Conservation (phyloP, 2,113 vertebrate genomes). For the Pollimyrus isidori region DNA sequence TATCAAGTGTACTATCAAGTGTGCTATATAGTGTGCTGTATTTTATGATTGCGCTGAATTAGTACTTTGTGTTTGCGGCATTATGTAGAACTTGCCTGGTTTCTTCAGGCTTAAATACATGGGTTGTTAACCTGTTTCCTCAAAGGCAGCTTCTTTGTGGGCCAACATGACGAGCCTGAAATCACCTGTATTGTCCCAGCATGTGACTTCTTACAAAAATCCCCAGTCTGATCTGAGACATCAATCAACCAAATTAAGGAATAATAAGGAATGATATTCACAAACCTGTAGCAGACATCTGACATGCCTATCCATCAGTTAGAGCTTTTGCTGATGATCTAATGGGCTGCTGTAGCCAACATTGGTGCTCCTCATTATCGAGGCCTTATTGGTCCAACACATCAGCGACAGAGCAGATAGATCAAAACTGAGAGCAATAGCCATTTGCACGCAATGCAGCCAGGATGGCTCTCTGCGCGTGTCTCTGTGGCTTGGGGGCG, state of each 20-base stretch:
- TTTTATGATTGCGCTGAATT: not conserved
- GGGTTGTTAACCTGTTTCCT: not conserved
- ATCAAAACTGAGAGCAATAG: conserved; percentile 3
- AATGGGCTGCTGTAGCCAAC: not conserved
- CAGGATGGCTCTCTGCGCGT: not conserved
- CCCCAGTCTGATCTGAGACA: not conserved
- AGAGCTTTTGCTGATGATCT: not conserved
- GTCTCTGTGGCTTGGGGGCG: not conserved
- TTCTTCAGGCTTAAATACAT: not conserved
- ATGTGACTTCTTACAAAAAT: not conserved
- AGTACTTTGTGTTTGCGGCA: not conserved
- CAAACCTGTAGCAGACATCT: conserved; percentile 7
- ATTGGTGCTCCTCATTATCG: not conserved
- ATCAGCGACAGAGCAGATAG: not conserved
- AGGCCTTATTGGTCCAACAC: conserved; percentile 3
- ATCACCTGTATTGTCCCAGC: not conserved
- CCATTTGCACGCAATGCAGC: not conserved
- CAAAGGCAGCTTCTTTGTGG: not conserved
- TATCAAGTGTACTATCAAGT: not conserved
- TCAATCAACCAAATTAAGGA: not conserved
- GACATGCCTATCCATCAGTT: conserved; percentile 6
- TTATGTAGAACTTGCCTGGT: not conserved
- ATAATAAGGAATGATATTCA: not conserved
- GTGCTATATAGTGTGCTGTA: not conserved
- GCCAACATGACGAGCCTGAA: not conserved